phyloP scores from a whole-genome alignment of 1,140 invertebrate species.

The Drosophila virilis region DNA sequence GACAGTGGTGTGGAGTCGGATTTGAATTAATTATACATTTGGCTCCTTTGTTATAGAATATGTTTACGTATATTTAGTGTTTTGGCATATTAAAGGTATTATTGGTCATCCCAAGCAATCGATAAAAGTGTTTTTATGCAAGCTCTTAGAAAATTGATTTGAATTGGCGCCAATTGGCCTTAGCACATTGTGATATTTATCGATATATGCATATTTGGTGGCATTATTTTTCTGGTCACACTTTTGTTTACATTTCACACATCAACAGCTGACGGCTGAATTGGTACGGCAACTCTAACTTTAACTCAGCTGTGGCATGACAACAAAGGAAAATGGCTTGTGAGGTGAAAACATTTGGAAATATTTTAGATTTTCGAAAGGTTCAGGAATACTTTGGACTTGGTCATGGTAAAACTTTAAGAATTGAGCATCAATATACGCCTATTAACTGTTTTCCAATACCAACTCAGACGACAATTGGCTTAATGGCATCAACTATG shows the following conservation, averaged over 20 bases:
- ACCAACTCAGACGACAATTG: slow-evolving; percentile 87
- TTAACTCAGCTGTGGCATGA: slow-evolving; percentile 52
- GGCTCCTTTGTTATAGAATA: neutral
- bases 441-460: neutral
- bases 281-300: slow-evolving; percentile 5
- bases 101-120: slow-evolving; percentile 10
- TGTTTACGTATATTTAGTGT: slow-evolving; percentile 12
- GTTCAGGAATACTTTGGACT: slow-evolving; percentile 86
- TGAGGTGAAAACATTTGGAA: slow-evolving; percentile 89
- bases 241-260: slow-evolving; percentile 9
- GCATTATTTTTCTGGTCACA: slow-evolving; percentile 13
- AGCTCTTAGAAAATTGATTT: neutral
- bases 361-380: slow-evolving; percentile 87
- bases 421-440: slow-evolving; percentile 30
- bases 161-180: neutral
- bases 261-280: neutral
- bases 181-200: neutral
- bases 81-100: slow-evolving; percentile 36
- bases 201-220: neutral
- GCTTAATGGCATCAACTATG: slow-evolving; percentile 89
- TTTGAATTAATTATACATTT: slow-evolving; percentile 52
- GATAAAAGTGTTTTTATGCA: neutral
- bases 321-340: slow-evolving; percentile 86
- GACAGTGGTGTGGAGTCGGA: slow-evolving; percentile 86
- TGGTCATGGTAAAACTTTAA: slow-evolving; percentile 74